phyloP scores from a whole-genome alignment of 2,888 invertebrate species.

The Orchesella flavescens region DNA sequence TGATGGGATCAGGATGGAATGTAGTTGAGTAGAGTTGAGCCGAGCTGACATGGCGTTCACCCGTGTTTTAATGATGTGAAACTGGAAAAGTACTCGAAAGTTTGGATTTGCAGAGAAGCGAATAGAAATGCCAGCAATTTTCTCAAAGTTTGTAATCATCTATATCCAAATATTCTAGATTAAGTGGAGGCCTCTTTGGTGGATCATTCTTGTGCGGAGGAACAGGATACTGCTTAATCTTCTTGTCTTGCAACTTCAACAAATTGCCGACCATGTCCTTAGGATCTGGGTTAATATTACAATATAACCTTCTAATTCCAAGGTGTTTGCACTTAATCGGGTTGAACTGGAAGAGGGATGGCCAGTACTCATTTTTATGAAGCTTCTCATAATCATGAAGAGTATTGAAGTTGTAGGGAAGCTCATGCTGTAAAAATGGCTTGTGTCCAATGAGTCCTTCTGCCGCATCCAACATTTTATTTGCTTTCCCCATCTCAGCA shows the following conservation, averaged over 20 bases:
- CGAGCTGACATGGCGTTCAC: too few species aligned
- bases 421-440: slow-evolving; percentile 43
- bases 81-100: too few species aligned
- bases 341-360: slow-evolving; percentile 51
- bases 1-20: too few species aligned
- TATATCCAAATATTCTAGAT: slow-evolving; percentile 38
- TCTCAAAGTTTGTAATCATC: slow-evolving; percentile 19
- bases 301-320: slow-evolving; percentile 54
- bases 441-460: slow-evolving; percentile 36
- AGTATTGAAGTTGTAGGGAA: slow-evolving; percentile 39
- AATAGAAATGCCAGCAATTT: too few species aligned
- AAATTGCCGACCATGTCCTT: slow-evolving; percentile 50
- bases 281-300: slow-evolving; percentile 30
- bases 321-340: slow-evolving; percentile 58
- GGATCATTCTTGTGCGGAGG: slow-evolving; percentile 34
- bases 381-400: slow-evolving; percentile 48
- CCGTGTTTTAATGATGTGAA: too few species aligned
- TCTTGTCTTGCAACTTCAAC: slow-evolving; percentile 41
- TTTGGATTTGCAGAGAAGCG: too few species aligned
- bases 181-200: slow-evolving; percentile 43
- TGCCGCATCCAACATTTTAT: slow-evolving; percentile 36
- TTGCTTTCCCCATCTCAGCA: slow-evolving; percentile 20
- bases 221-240: slow-evolving; percentile 20
- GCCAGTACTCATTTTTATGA: slow-evolving; percentile 63
- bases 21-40: too few species aligned